Percentiles rank a stretch among this genome's conserved stretches.
Evolutionary conservation across 2,113 vertebrate species (phyloP).

Genomic region (Ursus arctos): DNA sequence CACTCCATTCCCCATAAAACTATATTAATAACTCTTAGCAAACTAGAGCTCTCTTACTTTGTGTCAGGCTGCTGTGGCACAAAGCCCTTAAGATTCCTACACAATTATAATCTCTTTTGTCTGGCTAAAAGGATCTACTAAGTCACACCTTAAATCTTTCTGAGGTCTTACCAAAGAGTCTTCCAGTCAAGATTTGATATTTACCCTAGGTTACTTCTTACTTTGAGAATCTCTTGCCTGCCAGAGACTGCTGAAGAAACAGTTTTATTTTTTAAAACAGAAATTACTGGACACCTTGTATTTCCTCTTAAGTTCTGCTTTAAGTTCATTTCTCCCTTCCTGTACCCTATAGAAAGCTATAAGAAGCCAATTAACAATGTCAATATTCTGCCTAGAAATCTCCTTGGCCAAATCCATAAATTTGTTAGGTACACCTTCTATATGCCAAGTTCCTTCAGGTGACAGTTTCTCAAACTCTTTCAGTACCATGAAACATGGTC

Average conservation of each 20-base stretch:
- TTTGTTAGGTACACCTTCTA: not conserved
- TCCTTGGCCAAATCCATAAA: not conserved
- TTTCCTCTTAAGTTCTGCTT: not conserved
- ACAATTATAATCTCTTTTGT: not conserved
- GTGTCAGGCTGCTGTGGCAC: not conserved
- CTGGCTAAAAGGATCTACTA: not conserved
- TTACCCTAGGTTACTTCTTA: not conserved
- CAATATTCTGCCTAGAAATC: slow-evolving; percentile 7
- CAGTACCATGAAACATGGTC: not conserved
- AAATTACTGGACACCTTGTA: not conserved
- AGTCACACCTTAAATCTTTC: not conserved
- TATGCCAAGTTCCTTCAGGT: not conserved
- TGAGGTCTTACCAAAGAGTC: not conserved
- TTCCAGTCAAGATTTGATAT: not conserved
- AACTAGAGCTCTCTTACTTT: slow-evolving; percentile 31
- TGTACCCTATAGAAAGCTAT: not conserved
- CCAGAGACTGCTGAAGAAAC: not conserved
- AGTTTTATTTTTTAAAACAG: not conserved
- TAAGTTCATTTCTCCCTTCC: not conserved
- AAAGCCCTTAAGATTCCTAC: not conserved
- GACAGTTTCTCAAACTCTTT: not conserved
- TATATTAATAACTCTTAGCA: not conserved
- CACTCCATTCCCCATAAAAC: not conserved
- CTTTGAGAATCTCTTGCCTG: not conserved
- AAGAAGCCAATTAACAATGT: not conserved